Evolutionary conservation across 2,797 vertebrate species (phyloP), one percentile per base, ranked within the genome.

Genomic region (Gouania willdenowi): DNA sequence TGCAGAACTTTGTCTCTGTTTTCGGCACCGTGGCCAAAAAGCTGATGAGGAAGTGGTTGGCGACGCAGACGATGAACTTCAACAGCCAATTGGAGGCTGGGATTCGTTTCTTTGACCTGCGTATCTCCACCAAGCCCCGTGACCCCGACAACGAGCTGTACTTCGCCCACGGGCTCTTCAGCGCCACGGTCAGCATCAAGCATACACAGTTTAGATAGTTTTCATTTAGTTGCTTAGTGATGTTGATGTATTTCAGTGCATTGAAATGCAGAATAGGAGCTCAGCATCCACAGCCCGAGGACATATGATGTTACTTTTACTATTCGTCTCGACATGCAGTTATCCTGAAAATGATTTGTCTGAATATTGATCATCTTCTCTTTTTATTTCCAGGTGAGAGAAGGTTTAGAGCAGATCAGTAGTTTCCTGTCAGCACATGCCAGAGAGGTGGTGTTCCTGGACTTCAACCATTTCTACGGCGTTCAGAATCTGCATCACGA

Each of bases 391-490:
- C 8, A 52, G 89, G 94, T 98, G 65, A 92, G 92, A 7, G 94
- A 97, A 65, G 96, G 96, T 47, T 87, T 98, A 35, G 91, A 98
- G 77, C 93, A 98, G 85, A 98, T 98, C 81, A 96, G 91, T 13
- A 82, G 81, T 0, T 98, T 94, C 85, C 89, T 98, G 23, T 68
- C 82, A 14, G 82, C 91, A 46, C 96, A 98, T 30, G 89, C 83
- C 22, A 92, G 93, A 51, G 95, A 98, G 62, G 93, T 93, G 0
- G 87, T 95, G 16, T 97, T 98, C 77, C 90, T 98, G 86, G 96
- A 98, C 88, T 98, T 98, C 74, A 98, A 98, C 77, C 95, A 98
- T 80, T 98, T 98, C 76, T 98, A 98, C 0, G 96, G 96, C 0
- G 94, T 98, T 77, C 96, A 98, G 84, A 98, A 98, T 73, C 88